These are phyloP conservation scores for Choristoneura rosaceana DNA, from an alignment of 2,888 invertebrate genomes.

Conservation along the genomic window DNA sequence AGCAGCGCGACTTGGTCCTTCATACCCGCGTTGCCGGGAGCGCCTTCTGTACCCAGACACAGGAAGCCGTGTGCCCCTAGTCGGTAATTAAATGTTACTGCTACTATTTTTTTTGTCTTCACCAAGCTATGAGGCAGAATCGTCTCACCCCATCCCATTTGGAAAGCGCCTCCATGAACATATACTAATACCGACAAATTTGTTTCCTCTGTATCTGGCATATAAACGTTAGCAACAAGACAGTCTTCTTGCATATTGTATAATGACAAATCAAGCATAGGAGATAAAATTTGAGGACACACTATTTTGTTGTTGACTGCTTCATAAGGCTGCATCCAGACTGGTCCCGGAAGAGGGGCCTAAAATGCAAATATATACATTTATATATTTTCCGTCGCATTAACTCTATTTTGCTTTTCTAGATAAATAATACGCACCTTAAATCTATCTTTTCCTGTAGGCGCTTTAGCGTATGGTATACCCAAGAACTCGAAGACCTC, in stretches of 20 bases:
- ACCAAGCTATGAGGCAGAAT: constrained; percentile 29
- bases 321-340: neutral
- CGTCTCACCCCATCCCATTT: constrained; percentile 44
- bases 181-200: constrained; percentile 45
- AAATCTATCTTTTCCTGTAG: constrained; percentile 25
- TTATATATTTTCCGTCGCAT: too few species aligned
- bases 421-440: constrained; percentile 9
- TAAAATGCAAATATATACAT: neutral
- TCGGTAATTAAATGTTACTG: constrained; percentile 51
- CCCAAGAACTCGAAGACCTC: constrained; percentile 30
- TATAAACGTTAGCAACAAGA: constrained; percentile 53
- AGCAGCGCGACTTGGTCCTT: constrained; percentile 69
- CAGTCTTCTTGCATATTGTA: constrained; percentile 49
- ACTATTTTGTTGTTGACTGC: neutral
- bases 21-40: constrained; percentile 65
- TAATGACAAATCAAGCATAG: neutral
- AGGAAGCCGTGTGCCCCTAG: constrained; percentile 54
- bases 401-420: neutral
- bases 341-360: neutral
- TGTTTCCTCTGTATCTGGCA: constrained; percentile 45
- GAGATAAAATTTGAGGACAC: neutral
- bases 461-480: constrained; percentile 35
- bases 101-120: constrained; percentile 43
- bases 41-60: constrained; percentile 56
- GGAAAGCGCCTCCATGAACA: constrained; percentile 56